These are phyloP conservation scores for Cynopterus sphinx DNA, from an alignment of 2,797 vertebrate genomes.

Conservation along the genomic window DNA sequence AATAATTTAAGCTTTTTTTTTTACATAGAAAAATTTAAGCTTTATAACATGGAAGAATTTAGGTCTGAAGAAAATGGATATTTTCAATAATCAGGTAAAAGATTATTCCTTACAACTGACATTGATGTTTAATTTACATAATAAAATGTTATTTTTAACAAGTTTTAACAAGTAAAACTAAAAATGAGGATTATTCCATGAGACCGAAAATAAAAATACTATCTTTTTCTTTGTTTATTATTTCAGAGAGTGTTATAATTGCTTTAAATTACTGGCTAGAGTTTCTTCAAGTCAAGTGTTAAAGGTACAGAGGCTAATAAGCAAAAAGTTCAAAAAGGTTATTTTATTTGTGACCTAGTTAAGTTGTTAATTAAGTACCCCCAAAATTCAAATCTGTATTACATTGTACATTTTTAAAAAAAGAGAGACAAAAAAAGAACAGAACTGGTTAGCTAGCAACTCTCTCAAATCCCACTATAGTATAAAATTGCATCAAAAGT, in stretches of 20 bases:
- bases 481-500: constrained; percentile 69
- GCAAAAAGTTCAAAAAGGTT: constrained; percentile 55
- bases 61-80: constrained; percentile 57
- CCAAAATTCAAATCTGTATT: constrained; percentile 3
- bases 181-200: constrained; percentile 23
- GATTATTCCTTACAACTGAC: constrained; percentile 67
- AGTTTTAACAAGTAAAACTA: constrained; percentile 62
- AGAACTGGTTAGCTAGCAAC: background rate
- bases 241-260: constrained; percentile 50
- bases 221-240: constrained; percentile 43
- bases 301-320: constrained; percentile 41
- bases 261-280: constrained; percentile 31
- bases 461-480: constrained; percentile 30
- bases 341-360: constrained; percentile 29
- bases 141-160: constrained; percentile 56
- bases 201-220: constrained; percentile 46
- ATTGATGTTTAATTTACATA: constrained; percentile 62
- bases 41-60: constrained; percentile 46
- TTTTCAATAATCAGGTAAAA: constrained; percentile 48
- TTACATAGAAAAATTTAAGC: background rate
- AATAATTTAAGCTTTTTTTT: constrained; percentile 47
- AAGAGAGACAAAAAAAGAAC: background rate
- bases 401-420: background rate
- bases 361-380: background rate
- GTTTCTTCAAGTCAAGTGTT: constrained; percentile 33